Conservation (phyloP, 2,797 vertebrate species). For the Parambassis ranga region DNA sequence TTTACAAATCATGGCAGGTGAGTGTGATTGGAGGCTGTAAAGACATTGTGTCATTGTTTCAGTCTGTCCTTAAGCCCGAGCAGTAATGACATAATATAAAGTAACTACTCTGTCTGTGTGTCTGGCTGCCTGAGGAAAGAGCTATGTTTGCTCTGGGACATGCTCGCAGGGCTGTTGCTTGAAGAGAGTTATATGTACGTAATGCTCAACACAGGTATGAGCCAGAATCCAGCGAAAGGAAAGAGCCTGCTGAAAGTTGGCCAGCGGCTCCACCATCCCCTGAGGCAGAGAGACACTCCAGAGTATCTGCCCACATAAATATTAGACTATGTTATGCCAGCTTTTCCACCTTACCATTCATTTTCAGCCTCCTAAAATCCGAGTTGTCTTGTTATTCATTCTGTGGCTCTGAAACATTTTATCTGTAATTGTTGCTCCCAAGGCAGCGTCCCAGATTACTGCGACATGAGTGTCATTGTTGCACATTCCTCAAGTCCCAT, state of each 20-base stretch:
- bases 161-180: slow-evolving; percentile 37
- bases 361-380: background rate
- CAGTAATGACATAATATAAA: slow-evolving; percentile 37
- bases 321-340: background rate
- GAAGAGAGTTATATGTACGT: slow-evolving; percentile 28
- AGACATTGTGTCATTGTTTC: slow-evolving; percentile 19
- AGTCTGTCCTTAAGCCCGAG: slow-evolving; percentile 10
- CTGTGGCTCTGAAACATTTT: background rate
- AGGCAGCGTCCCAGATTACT: slow-evolving; percentile 29
- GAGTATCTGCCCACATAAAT: slow-evolving; percentile 34
- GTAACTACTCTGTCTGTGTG: slow-evolving; percentile 23
- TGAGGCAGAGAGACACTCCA: slow-evolving; percentile 28
- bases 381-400: background rate
- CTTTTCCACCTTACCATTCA: background rate
- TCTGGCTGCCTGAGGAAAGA: slow-evolving; percentile 37
- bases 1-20: background rate
- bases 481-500: slow-evolving; percentile 49
- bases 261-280: slow-evolving; percentile 18
- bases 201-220: slow-evolving; percentile 23
- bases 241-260: slow-evolving; percentile 36
- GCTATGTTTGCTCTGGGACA: slow-evolving; percentile 50
- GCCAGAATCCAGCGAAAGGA: slow-evolving; percentile 44
- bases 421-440: slow-evolving; percentile 28
- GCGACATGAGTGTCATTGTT: slow-evolving; percentile 52
- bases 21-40: slow-evolving; percentile 22